Percentiles rank a stretch among this genome's conserved stretches.
These are phyloP conservation scores for Ammospiza caudacuta DNA, from an alignment of 2,113 vertebrate species.

Conservation along the genomic window DNA sequence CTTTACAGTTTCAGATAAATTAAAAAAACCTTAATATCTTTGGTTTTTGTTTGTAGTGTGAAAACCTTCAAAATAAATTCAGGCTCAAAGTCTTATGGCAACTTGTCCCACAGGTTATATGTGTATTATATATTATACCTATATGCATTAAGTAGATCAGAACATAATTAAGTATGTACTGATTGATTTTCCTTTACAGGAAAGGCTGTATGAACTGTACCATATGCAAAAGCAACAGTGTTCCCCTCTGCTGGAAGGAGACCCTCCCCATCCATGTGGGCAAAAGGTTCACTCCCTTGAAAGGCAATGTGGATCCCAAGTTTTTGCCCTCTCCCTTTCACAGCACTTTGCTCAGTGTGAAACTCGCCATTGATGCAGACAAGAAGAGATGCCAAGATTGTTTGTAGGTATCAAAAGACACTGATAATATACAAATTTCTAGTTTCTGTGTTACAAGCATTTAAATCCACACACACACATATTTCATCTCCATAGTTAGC, in stretches of 20 bases:
- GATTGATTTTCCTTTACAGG: not conserved
- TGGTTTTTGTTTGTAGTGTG: not conserved
- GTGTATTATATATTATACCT: not conserved
- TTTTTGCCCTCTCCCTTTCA: not conserved
- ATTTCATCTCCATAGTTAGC: not conserved
- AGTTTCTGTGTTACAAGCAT: not conserved
- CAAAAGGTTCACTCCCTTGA: not conserved
- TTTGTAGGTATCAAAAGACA: not conserved
- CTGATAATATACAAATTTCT: not conserved
- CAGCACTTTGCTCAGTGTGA: not conserved
- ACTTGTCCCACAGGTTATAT: not conserved
- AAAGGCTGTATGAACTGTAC: not conserved
- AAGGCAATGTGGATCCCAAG: not conserved
- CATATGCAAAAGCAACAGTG: not conserved
- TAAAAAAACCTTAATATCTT: not conserved
- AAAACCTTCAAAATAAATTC: not conserved
- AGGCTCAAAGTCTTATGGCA: not conserved
- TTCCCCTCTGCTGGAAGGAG: not conserved
- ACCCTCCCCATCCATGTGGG: not conserved
- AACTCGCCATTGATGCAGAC: not conserved
- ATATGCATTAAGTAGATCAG: not conserved
- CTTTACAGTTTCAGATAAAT: not conserved
- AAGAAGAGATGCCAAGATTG: not conserved
- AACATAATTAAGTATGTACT: not conserved
- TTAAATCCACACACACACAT: not conserved